phyloP scores from a whole-genome alignment of 2,113 vertebrate species.

The Nicator chloris region DNA sequence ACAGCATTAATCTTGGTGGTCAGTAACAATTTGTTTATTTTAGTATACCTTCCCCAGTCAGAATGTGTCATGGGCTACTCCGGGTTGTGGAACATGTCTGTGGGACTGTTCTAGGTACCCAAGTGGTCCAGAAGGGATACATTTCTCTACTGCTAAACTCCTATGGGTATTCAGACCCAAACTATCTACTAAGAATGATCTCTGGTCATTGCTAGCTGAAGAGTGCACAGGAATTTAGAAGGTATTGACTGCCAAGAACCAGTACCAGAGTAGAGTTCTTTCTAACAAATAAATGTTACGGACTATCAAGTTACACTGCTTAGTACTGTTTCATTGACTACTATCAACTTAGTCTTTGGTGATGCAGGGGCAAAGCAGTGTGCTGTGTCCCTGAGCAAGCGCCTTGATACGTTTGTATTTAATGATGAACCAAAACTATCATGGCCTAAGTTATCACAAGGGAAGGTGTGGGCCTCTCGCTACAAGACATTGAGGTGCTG shows the following conservation, averaged over 20 bases:
- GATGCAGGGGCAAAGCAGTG: neutral
- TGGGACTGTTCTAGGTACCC: neutral
- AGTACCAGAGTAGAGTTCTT: neutral
- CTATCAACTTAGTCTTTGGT: neutral
- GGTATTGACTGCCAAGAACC: neutral
- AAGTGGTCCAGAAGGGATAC: neutral
- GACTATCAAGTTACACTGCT: neutral
- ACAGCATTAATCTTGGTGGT: neutral
- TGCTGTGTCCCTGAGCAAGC: neutral
- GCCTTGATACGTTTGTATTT: neutral
- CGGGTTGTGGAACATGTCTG: fast-evolving
- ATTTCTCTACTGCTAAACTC: neutral
- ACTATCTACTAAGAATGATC: neutral
- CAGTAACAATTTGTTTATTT: neutral
- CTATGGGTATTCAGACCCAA: neutral
- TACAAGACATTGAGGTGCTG: neutral
- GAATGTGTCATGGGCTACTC: neutral
- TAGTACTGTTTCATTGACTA: neutral
- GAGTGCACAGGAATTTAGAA: neutral
- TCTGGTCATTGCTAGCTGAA: neutral
- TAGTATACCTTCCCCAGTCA: neutral
- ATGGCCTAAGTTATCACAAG: neutral
- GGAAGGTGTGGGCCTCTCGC: fast-evolving
- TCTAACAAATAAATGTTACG: neutral
- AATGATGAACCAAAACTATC: neutral